Base-by-base conservation (phyloP, 30 jellyfish, hydroid and myxozoan species). In the Aurelia aurita complex sp. Pacific region DNA sequence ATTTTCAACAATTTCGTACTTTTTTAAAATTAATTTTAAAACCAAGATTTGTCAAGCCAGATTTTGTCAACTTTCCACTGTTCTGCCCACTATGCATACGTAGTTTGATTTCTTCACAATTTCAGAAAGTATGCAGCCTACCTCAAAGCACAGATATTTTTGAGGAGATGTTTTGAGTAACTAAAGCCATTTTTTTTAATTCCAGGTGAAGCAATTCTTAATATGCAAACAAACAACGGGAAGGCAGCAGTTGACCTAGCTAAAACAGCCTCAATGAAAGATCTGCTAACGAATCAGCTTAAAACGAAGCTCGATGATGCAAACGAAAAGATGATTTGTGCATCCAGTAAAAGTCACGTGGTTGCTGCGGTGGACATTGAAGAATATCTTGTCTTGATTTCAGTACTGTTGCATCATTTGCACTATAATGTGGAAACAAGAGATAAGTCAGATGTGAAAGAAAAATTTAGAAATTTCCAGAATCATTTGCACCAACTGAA, bases 181-280 rank as follows among this genome's bases (percentile, higher is more conserved):
- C 52, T 1, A 38, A 38, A n/a, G 57, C 36, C 23, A 17, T 67
- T 67, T 67, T 40, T 3, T 67, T 40, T 3, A 68, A 4, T n/a
- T 72, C 40, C 66, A 81, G 91, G 91, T 65, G 34, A 59, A 32
- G 19, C 60, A 74, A 59, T 81, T 5, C 68, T 36, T 16, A 59
- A 29, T 38, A 69, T 81, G 77, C 69, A 18, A 81, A 67, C 91
- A 43, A 52, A 53, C 40, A 18, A n/a, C 17, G 83, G 57, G n/a
- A 81, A 81, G 54, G 42, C 84, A 7, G 80, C 91, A 17, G 13
- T 69, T 16, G 85, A 81, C 35, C 60, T 55, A 2, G 83, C 83
- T 14, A 12, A 36, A 6, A 43, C 84, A n/a, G 14, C 69, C 17
- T 19, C 42, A 35, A 81, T 81, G 85, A 81, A 50, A 18, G 71